Conservation (phyloP, 2,113 vertebrate genomes). For the Pampusana beccarii region DNA sequence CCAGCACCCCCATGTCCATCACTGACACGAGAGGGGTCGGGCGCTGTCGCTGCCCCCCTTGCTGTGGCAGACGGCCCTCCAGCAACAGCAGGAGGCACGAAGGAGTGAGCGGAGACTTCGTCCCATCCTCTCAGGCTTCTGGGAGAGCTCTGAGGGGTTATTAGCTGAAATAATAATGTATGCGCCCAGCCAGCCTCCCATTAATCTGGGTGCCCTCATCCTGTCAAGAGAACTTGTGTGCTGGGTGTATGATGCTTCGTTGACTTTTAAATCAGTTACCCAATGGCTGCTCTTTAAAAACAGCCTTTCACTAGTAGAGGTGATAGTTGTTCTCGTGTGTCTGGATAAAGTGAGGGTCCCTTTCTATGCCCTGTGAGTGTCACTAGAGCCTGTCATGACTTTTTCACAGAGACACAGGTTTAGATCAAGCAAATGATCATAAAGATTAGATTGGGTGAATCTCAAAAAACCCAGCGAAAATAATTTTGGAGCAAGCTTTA, state of each 20-base stretch:
- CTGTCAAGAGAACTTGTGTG: not conserved
- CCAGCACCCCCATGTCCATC: not conserved
- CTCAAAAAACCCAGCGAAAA: not conserved
- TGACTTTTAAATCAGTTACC: not conserved
- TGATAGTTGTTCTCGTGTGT: not conserved
- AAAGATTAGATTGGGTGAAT: not conserved
- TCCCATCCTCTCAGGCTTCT: not conserved
- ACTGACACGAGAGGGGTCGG: rapidly evolving
- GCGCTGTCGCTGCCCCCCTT: not conserved
- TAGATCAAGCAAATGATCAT: not conserved
- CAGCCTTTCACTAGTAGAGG: not conserved
- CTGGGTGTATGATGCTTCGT: not conserved
- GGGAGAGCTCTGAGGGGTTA: not conserved
- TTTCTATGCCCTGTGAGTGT: not conserved
- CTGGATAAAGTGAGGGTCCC: not conserved
- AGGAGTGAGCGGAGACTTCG: not conserved
- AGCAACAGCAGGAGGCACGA: too few relatives aligned
- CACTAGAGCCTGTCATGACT: not conserved
- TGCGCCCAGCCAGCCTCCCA: not conserved
- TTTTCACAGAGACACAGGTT: not conserved
- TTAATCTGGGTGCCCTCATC: not conserved
- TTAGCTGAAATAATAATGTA: not conserved
- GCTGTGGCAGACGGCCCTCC: rapidly evolving
- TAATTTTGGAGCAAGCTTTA: not conserved
- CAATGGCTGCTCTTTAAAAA: not conserved